Percentiles rank a stretch among this genome's conserved stretches.
Conservation (phyloP, 2,888 invertebrate genomes). For the Agonopterix alstromeriana region DNA sequence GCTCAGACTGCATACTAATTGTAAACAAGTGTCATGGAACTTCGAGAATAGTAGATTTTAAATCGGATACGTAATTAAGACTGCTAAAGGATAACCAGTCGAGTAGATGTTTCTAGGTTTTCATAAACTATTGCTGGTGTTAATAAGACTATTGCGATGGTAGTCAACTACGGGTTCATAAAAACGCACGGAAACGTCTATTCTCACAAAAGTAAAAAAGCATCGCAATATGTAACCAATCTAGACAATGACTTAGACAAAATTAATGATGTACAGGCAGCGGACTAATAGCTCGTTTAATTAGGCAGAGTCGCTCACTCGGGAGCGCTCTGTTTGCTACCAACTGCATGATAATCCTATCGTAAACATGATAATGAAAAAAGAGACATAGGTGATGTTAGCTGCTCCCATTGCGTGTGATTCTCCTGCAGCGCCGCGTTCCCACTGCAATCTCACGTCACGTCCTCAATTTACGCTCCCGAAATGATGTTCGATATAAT, state of each 20-base stretch:
- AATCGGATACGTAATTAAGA: too few species aligned
- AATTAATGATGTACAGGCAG: conserved; percentile 27
- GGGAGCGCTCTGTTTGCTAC: conserved; percentile 15
- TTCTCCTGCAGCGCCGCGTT: not conserved
- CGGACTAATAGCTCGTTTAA: conserved; percentile 10
- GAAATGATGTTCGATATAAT: conserved; percentile 16
- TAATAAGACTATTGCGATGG: too few species aligned
- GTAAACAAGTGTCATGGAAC: too few species aligned
- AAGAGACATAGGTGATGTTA: conserved; percentile 29
- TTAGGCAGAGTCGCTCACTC: conserved; percentile 19
- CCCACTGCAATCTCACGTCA: not conserved
- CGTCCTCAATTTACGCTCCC: not conserved
- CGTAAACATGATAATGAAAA: conserved; percentile 32
- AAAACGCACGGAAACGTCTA: not conserved
- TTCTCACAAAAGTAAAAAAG: conserved; percentile 21
- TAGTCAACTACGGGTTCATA: too few species aligned
- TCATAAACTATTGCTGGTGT: too few species aligned
- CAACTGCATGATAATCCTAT: conserved; percentile 26
- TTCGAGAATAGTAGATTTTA: too few species aligned
- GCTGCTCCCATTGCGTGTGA: conserved; percentile 7
- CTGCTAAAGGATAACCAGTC: too few species aligned
- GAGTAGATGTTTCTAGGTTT: not conserved
- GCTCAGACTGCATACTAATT: too few species aligned
- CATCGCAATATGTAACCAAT: conserved; percentile 35
- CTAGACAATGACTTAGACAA: conserved; percentile 27